phyloP scores from a whole-genome alignment of 1,140 invertebrate genomes.

The Aphis gossypii region DNA sequence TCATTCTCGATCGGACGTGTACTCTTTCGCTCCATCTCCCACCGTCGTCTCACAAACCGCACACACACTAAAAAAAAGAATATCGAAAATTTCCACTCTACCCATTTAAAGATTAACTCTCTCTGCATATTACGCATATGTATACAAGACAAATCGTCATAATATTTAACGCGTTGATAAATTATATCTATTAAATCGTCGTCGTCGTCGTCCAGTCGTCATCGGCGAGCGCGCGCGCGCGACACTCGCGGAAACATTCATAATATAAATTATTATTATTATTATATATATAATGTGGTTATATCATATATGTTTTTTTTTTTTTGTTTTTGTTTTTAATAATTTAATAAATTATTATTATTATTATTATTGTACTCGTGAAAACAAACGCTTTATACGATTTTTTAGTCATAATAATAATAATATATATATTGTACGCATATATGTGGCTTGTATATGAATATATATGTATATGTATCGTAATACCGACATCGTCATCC shows the following conservation, averaged over 20 bases:
- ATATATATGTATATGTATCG: constrained; percentile 7
- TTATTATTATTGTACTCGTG: constrained; percentile 19
- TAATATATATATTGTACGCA: not conserved
- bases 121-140: too few species aligned
- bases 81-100: too few species aligned
- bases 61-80: too few species aligned
- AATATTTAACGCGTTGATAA: not conserved
- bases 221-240: too few species aligned
- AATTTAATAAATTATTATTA: not conserved
- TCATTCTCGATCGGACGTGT: too few species aligned
- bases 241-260: too few species aligned
- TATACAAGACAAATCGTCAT: too few species aligned
- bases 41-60: too few species aligned
- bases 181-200: not conserved
- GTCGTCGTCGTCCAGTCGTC: too few species aligned
- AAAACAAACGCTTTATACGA: constrained; percentile 57
- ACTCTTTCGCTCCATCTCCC: too few species aligned
- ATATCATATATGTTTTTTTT: not conserved
- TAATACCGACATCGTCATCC: not conserved
- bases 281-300: not conserved
- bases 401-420: constrained; percentile 34
- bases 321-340: not conserved
- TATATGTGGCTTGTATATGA: not conserved
- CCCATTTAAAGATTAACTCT: too few species aligned
- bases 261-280: not conserved